phyloP scores from a whole-genome alignment of 2,888 invertebrate genomes.

The Trachelus troglodyta region DNA sequence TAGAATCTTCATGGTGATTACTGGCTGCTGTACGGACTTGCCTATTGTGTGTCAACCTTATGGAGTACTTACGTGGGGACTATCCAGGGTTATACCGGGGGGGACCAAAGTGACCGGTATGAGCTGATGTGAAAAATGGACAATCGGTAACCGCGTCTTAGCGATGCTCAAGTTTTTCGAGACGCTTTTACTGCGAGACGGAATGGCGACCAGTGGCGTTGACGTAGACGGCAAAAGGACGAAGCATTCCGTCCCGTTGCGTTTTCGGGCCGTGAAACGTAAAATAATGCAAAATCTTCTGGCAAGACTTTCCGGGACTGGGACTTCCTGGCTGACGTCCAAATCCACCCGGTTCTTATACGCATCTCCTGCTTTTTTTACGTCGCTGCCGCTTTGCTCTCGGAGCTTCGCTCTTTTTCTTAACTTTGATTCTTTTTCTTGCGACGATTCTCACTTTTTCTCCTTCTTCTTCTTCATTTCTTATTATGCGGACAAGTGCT shows the following conservation, averaged over 20 bases:
- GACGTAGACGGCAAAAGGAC: background rate
- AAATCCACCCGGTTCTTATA: slow-evolving; percentile 32
- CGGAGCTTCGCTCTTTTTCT: background rate
- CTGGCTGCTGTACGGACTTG: background rate
- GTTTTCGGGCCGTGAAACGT: slow-evolving; percentile 24
- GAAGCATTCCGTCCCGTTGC: slow-evolving; percentile 20
- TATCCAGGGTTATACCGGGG: too few relatives aligned
- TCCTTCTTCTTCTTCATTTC: slow-evolving; percentile 3
- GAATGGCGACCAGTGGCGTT: background rate
- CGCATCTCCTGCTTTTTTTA: background rate
- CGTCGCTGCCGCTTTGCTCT: background rate
- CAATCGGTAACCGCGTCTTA: too few relatives aligned
- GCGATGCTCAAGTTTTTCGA: background rate
- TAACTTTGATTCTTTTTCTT: background rate
- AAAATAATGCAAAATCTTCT: slow-evolving; percentile 41
- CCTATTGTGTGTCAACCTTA: background rate
- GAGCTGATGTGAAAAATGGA: too few relatives aligned
- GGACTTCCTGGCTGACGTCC: slow-evolving; percentile 28
- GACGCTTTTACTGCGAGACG: too few relatives aligned
- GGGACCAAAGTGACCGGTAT: too few relatives aligned
- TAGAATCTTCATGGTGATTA: background rate
- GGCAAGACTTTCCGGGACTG: slow-evolving; percentile 13
- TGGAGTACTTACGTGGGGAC: background rate
- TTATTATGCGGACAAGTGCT: background rate
- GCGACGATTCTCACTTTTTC: slow-evolving; percentile 29